phyloP scores from a whole-genome alignment of 2,113 vertebrate species.

The Oreocharis arfaki region DNA sequence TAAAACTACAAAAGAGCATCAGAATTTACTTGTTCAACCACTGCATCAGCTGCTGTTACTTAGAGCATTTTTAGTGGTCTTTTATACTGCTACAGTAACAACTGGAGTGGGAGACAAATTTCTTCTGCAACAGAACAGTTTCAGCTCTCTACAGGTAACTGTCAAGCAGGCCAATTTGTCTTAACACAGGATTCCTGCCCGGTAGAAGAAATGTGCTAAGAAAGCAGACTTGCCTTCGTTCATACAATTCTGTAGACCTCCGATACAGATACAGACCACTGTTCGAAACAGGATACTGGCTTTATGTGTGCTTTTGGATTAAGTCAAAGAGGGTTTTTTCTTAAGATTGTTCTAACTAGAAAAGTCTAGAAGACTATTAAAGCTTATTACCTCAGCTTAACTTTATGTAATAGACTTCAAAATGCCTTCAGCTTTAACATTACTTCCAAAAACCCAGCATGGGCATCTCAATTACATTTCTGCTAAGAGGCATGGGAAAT shows the following conservation, averaged over 20 bases:
- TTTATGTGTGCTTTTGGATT: neutral
- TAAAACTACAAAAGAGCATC: neutral
- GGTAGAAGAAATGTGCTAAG: neutral
- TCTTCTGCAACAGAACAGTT: neutral
- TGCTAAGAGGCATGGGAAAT: neutral
- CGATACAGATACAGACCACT: neutral
- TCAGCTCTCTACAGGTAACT: neutral
- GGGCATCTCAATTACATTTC: neutral
- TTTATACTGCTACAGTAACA: neutral
- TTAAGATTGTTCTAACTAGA: neutral
- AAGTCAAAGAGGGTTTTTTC: neutral
- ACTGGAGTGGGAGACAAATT: neutral
- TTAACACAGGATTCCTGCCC: neutral
- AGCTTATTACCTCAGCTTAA: neutral
- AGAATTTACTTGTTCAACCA: neutral
- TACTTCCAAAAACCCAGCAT: neutral
- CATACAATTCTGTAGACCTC: neutral
- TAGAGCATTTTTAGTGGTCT: rapidly evolving
- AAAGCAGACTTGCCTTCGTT: neutral
- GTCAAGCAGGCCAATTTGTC: neutral
- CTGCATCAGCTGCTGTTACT: neutral
- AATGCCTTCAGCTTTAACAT: neutral
- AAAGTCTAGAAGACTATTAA: neutral
- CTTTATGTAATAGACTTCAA: neutral
- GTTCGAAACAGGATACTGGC: neutral